Evolutionary conservation across 2,888 invertebrate species (phyloP).

Genomic region (Scaptomyza cyrtandrae): DNA sequence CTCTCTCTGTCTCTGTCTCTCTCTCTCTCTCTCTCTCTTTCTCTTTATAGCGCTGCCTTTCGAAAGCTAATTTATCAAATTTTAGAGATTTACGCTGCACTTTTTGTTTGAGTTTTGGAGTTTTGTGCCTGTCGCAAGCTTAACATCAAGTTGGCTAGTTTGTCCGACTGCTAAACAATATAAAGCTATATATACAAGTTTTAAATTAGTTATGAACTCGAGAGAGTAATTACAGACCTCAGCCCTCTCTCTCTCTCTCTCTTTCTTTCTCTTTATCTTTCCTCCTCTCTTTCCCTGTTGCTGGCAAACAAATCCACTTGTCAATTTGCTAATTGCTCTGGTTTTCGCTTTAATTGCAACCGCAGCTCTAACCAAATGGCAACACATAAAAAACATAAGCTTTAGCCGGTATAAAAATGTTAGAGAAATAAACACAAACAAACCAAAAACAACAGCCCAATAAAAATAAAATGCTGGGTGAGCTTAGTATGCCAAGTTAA

Average conservation of each 20-base stretch:
- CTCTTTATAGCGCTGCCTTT: not conserved
- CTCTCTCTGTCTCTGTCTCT: not conserved
- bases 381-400: conserved; percentile 61
- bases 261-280: not conserved
- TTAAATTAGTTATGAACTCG: conserved; percentile 58
- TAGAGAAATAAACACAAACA: conserved; percentile 10
- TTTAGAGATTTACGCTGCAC: conserved; percentile 70
- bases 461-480: conserved; percentile 60
- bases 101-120: conserved; percentile 59
- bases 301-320: conserved; percentile 63
- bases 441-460: conserved; percentile 34
- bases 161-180: conserved; percentile 44
- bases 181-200: conserved; percentile 45
- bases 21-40: not conserved
- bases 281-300: not conserved
- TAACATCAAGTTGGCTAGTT: conserved; percentile 31
- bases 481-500: conserved; percentile 8
- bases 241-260: not conserved
- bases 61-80: conserved; percentile 75
- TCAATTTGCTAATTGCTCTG: conserved; percentile 78
- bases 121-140: conserved; percentile 17
- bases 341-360: conserved; percentile 71
- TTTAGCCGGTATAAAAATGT: conserved; percentile 18
- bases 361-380: conserved; percentile 57
- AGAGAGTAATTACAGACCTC: conserved; percentile 53